Base-by-base conservation (phyloP, 1,140 invertebrate genomes). In the Goniozus legneri region DNA sequence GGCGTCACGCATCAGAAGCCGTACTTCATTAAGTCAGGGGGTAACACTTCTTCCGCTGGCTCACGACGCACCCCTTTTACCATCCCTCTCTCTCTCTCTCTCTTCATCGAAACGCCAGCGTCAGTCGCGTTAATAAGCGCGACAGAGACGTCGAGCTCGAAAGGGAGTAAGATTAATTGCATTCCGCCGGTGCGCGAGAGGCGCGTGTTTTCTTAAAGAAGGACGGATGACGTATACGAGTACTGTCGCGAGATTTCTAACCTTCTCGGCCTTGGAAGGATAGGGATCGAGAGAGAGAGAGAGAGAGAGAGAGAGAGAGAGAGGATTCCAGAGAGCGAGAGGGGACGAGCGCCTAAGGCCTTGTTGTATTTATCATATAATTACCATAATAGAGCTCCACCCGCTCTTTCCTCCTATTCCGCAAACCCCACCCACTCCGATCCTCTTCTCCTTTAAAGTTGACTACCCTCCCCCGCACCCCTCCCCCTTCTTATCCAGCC, bases 281-380 rank as follows among this genome's bases (percentile, higher is more conserved):
- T 22, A 16, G 30, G 21, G 27, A 47, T 19, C 35, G 7, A 18
- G 16, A 42, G 30, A 37, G 32, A 19, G 6, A 19, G 30, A 56
- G 41, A 49, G 54, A 14, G 33, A 32, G 30, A 27, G 37, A 22
- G 37, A 47, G 37, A 43, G 12, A 18, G 16, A 42, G 30, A 37
- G 32, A 19, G 6, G 15, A 22, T 24, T 31, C 22, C n/a, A 31
- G n/a, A 22, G 7, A 42, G 36, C 22, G 12, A 35, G n/a, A 31
- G 7, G 48, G 39, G 43, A 27, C 71, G 62, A 64, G 53, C 58
- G 67, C 69, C 65, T 53, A 52, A 62, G 64, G 71, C 64, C 67
- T 73, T 72, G 69, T 74, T 72, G 66, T 75, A 76, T 76, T 76
- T 76, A 75, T 76, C 72, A 75, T 76, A 73, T 75, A 76, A 76